A percentile compares a stretch with the other conserved stretches of the same genome.
phyloP scores from a whole-genome alignment of 2,113 vertebrate genomes.

The Cathartes aura region DNA sequence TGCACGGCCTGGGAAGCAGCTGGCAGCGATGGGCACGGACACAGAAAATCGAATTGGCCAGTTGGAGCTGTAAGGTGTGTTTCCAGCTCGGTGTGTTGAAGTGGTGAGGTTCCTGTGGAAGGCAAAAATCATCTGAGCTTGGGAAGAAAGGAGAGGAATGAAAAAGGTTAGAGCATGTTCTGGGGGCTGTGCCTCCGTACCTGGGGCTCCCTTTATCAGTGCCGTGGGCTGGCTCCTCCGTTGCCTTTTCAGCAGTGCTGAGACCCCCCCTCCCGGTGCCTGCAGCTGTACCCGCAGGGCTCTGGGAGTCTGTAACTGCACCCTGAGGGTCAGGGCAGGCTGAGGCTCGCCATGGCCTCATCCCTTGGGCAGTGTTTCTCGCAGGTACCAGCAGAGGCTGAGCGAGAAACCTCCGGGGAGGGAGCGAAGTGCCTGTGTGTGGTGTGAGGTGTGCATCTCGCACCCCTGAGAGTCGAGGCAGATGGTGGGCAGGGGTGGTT shows the following conservation, averaged over 20 bases:
- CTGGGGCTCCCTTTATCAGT: neutral
- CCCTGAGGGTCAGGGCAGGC: neutral
- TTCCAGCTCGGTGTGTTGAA: neutral
- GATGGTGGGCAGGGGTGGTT: accelerated
- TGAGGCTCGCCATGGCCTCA: neutral
- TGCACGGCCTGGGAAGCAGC: neutral
- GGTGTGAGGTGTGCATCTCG: accelerated
- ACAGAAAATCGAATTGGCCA: accelerated
- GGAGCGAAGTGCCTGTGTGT: accelerated
- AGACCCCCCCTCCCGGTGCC: neutral
- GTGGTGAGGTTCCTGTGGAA: neutral
- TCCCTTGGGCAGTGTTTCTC: neutral
- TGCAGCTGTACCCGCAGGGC: neutral
- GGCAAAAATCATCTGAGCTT: neutral
- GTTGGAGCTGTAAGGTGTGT: neutral
- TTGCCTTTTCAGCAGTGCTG: neutral
- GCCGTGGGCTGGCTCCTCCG: neutral
- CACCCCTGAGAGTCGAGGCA: neutral
- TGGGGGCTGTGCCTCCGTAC: neutral
- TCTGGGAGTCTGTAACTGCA: neutral
- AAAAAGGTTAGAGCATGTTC: neutral
- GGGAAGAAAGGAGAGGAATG: neutral
- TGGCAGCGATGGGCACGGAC: neutral
- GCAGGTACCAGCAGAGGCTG: accelerated
- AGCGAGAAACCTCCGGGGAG: neutral